A percentile compares a stretch with the other conserved stretches of the same genome.
Evolutionary conservation across 2,888 invertebrate species (phyloP).

Genomic region (Catocala nupta): DNA sequence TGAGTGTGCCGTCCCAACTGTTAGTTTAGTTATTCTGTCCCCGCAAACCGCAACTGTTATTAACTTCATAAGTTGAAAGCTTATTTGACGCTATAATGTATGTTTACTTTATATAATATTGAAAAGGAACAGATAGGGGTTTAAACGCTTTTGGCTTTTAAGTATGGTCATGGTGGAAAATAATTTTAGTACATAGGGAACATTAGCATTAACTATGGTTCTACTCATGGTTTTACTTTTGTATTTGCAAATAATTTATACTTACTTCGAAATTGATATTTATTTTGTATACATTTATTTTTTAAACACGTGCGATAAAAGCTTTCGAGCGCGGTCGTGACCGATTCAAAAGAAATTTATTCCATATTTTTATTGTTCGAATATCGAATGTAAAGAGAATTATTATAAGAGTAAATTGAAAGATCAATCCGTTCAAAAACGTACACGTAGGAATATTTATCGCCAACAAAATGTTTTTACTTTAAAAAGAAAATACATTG

Average conservation of each 20-base stretch:
- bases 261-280: no score
- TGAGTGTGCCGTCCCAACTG: constrained; percentile 20
- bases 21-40: constrained; percentile 39
- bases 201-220: no score
- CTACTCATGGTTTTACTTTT: no score
- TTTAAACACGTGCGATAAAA: no score
- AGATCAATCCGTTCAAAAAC: constrained; percentile 22
- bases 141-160: constrained; percentile 15
- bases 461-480: constrained; percentile 25
- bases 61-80: constrained; percentile 44
- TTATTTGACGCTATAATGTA: constrained; percentile 46
- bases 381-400: constrained; percentile 13
- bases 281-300: no score
- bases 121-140: constrained; percentile 12
- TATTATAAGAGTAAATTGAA: constrained; percentile 14
- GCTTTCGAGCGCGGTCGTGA: no score
- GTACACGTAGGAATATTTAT: constrained; percentile 24
- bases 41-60: constrained; percentile 50
- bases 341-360: no score
- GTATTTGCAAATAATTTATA: no score
- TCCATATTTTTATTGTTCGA: not conserved
- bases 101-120: constrained; percentile 27
- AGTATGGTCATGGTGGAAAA: constrained; percentile 10
- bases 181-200: not conserved
- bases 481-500: constrained; percentile 30